These are phyloP conservation scores for Phocoena phocoena DNA, from an alignment of 2,113 vertebrate species.

Conservation along the genomic window DNA sequence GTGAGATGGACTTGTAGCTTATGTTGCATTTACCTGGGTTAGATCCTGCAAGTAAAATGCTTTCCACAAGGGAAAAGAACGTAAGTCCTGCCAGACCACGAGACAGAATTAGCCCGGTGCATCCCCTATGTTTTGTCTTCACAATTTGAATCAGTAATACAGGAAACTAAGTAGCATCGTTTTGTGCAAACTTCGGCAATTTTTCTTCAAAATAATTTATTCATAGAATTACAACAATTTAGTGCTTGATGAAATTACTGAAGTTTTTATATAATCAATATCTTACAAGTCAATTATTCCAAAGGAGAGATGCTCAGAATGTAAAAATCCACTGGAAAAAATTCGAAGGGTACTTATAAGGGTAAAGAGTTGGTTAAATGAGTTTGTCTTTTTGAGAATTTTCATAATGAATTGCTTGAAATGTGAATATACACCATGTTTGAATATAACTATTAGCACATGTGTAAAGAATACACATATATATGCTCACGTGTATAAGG, in stretches of 20 bases:
- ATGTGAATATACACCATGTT: background rate
- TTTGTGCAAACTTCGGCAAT: background rate
- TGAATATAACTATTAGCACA: background rate
- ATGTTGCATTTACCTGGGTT: background rate
- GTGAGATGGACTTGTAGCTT: too few relatives aligned
- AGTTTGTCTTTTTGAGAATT: background rate
- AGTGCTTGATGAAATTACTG: background rate
- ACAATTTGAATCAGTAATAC: background rate
- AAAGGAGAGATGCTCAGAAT: background rate
- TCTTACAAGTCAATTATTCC: background rate
- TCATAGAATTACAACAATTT: background rate
- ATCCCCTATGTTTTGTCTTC: background rate
- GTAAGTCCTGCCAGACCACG: fast-evolving
- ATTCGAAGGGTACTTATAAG: background rate
- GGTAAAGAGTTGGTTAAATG: too few relatives aligned
- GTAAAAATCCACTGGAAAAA: background rate
- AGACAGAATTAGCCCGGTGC: background rate
- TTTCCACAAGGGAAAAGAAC: background rate
- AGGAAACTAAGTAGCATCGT: too few relatives aligned
- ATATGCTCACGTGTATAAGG: fast-evolving
- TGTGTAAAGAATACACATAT: background rate
- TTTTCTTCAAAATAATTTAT: background rate
- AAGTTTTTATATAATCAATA: background rate
- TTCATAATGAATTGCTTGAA: background rate
- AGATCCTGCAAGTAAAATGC: too few relatives aligned